A percentile compares a stretch with the other conserved stretches of the same genome.
Evolutionary conservation across 2,888 invertebrate species (phyloP).

Genomic region (Stomorhina lunata): DNA sequence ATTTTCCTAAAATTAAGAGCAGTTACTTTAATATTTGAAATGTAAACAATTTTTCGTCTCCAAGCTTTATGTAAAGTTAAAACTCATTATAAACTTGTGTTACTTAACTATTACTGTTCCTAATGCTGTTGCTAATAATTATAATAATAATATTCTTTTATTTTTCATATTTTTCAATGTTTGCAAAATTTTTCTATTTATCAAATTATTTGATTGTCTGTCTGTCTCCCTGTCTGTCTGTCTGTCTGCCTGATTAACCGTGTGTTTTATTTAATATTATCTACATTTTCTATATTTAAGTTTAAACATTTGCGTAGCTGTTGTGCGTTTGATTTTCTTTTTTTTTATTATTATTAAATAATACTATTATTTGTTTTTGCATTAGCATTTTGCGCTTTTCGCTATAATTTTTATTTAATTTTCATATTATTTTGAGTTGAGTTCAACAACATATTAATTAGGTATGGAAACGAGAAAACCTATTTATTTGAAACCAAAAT

Average conservation of each 20-base stretch:
- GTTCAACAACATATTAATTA: constrained; percentile 55
- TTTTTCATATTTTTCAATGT: constrained; percentile 28
- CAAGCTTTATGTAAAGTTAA: too few relatives aligned
- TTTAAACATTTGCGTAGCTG: constrained; percentile 58
- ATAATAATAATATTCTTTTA: neutral
- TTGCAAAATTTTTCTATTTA: constrained; percentile 40
- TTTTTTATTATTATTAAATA: too few relatives aligned
- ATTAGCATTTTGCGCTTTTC: constrained; percentile 42
- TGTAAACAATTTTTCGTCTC: too few relatives aligned
- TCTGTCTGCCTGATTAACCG: neutral
- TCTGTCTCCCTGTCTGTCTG: neutral
- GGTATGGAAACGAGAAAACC: too few relatives aligned
- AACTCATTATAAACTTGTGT: constrained; percentile 29
- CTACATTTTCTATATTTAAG: too few relatives aligned
- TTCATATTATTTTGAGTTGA: constrained; percentile 16
- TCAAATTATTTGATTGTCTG: neutral
- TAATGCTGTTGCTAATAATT: constrained; percentile 2
- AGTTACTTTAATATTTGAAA: too few relatives aligned
- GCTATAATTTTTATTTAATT: constrained; percentile 31
- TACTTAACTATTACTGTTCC: constrained; percentile 15
- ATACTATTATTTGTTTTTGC: constrained; percentile 54
- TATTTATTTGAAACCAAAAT: constrained; percentile 41
- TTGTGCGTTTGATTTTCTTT: constrained; percentile 51
- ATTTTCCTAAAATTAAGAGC: too few relatives aligned
- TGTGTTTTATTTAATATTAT: constrained; percentile 30